These are phyloP conservation scores for Brachyhypopomus occidentalis DNA, from an alignment of 2,113 vertebrate genomes.

Conservation along the genomic window DNA sequence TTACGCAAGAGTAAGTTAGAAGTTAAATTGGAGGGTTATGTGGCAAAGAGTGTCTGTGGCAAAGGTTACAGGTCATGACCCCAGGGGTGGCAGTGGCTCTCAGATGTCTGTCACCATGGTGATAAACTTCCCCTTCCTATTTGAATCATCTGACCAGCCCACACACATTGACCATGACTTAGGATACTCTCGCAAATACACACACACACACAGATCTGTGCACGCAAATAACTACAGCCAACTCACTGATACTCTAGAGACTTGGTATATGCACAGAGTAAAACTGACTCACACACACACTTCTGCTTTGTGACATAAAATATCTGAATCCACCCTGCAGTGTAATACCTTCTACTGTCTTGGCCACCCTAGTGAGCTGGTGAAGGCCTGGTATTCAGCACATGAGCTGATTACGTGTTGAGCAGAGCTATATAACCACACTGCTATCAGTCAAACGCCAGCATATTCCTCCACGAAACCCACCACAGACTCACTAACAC, in stretches of 20 bases:
- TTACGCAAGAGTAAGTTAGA: not conserved
- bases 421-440: not conserved
- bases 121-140: conserved; percentile 46
- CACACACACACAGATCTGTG: not conserved
- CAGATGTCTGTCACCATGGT: conserved; percentile 34
- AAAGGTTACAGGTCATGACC: conserved; percentile 35
- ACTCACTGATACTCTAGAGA: not conserved
- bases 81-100: conserved; percentile 36
- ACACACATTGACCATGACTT: conserved; percentile 36
- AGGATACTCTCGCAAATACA: conserved; percentile 19
- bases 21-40: conserved; percentile 3
- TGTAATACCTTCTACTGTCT: not conserved
- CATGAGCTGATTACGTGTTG: not conserved
- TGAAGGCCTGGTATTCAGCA: not conserved
- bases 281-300: not conserved
- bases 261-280: not conserved
- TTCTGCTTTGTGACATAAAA: not conserved
- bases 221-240: not conserved
- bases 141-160: conserved; percentile 47
- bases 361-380: not conserved
- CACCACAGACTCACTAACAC: not conserved
- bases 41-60: conserved; percentile 13
- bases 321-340: too few species aligned
- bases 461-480: conserved; percentile 8
- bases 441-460: not conserved